Base-by-base conservation (phyloP, 2,797 vertebrate genomes). In the Acanthopagrus latus region DNA sequence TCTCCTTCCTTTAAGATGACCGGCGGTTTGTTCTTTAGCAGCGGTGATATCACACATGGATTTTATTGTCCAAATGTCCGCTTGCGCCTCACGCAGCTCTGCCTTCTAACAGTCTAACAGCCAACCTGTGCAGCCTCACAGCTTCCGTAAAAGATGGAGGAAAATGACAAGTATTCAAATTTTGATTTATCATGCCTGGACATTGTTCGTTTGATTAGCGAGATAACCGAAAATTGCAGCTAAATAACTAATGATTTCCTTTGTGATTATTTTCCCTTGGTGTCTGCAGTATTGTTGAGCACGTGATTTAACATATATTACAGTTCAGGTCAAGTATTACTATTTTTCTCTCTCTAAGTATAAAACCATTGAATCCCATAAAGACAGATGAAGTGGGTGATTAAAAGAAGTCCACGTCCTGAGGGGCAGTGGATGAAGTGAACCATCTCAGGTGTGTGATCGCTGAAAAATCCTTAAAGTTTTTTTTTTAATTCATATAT, bases 31-130 rank as follows among this genome's bases (percentile, higher is more conserved):
- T 57, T 56, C 18, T 23, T 9, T 0, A 12, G 14, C 5, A 38
- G 55, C 50, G 18, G 0, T 62, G 17, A 43, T 18, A 16, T 58
- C 21, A 56, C 44, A 81, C 38, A 17, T 82, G 13, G 54, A 41
- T 44, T n/a, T n/a, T 62, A 52, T 23, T 50, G 27, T 25, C 71
- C 4, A 55, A 41, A 50, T 71, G 17, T 11, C 9, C 17, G 41
- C 65, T 64, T 58, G 52, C 68, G 54, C 33, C 23, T 74, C 27
- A 10, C 25, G 41, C 17, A 55, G n/a, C 62, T 72, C 38, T 27
- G 14, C 33, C 66, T 64, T 11, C 25, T 33, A 33, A 33, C 33
- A 44, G 33, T 60, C n/a, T n/a, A n/a, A n/a, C n/a, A n/a, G 72
- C 66, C 51, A 52, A 62, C 33, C 33, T 33, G 33, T 33, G 33